phyloP scores from a whole-genome alignment of 2,797 vertebrate species.

The Sus cebifrons region DNA sequence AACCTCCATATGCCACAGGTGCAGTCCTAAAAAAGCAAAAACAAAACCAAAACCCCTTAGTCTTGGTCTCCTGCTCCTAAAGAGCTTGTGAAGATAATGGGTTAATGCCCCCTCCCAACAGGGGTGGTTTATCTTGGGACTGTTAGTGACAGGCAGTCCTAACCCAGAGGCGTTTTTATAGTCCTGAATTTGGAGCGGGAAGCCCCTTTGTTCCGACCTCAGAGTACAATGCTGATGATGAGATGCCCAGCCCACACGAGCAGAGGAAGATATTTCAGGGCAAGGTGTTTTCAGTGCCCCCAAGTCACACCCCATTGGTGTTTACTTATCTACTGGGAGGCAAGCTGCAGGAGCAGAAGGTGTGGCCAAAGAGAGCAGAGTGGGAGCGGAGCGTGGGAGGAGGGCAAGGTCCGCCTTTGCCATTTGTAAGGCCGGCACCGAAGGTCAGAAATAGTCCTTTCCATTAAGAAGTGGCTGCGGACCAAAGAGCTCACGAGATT shows the following conservation, averaged over 20 bases:
- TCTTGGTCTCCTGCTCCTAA: background rate
- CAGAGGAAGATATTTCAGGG: background rate
- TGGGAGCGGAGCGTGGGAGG: background rate
- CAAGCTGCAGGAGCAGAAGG: background rate
- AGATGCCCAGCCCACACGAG: background rate
- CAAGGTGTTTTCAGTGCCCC: background rate
- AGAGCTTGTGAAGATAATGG: background rate
- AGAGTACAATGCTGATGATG: background rate
- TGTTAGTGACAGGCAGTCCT: background rate
- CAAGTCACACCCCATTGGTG: background rate
- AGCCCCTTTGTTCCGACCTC: slow-evolving; percentile 45
- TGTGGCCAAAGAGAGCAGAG: background rate
- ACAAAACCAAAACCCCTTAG: no score
- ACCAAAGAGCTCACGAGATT: background rate
- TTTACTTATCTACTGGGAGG: slow-evolving; percentile 6
- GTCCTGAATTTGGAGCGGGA: background rate
- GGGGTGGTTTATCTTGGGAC: background rate
- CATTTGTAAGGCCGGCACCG: slow-evolving; percentile 61
- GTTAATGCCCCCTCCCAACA: background rate
- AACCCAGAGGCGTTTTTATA: slow-evolving; percentile 67
- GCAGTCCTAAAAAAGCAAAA: no score
- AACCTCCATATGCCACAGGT: no score
- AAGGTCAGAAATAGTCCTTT: slow-evolving; percentile 72
- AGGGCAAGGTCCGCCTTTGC: slow-evolving; percentile 9
- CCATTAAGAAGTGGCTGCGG: slow-evolving; percentile 48